Evolutionary conservation across 2,797 vertebrate genomes (phyloP), one percentile per base, ranked within the genome.

Genomic region (Betta splendens): DNA sequence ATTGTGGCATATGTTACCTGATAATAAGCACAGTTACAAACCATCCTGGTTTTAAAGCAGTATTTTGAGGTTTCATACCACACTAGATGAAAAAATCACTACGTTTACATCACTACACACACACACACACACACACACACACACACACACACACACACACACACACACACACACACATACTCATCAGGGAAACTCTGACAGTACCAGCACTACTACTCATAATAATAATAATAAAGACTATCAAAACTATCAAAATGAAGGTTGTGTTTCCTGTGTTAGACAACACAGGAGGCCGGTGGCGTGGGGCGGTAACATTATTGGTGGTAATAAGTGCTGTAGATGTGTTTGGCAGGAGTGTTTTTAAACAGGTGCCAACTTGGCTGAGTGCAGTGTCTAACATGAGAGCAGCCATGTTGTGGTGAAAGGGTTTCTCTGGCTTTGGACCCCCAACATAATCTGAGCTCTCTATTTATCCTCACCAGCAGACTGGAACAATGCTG

Each of bases 401-500:
- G 75, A 83, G 42, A 67, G 70, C 67, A 68, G 52, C 67, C 64
- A 57, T 86, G 85, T 79, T 56, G 52, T 7, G 26, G 73, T 66
- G 49, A 81, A 76, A 81, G 73, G 82, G 72, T 80, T 83, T 81
- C 39, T 36, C 69, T 78, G 80, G 72, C 72, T 58, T 66, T 48
- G 52, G 44, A 77, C 60, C 67, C 79, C 66, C 71, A 85, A 80
- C 79, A 87, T 83, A 87, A 83, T 86, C 69, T 75, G 61, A 83
- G 86, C 68, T 69, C 61, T 84, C 70, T 73, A 83, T 90, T 89
- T 86, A 86, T 87, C 80, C 63, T 65, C 72, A 64, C 38, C 69
- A 74, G 80, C 75, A 84, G 79, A 53, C 75, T 60, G 64, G 76
- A 89, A 89, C 86, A 90, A 89, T 74, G 78, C 73, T 37, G 72